Evolutionary conservation across 2,113 vertebrate species (phyloP).

Genomic region (Aplodontia rufa): DNA sequence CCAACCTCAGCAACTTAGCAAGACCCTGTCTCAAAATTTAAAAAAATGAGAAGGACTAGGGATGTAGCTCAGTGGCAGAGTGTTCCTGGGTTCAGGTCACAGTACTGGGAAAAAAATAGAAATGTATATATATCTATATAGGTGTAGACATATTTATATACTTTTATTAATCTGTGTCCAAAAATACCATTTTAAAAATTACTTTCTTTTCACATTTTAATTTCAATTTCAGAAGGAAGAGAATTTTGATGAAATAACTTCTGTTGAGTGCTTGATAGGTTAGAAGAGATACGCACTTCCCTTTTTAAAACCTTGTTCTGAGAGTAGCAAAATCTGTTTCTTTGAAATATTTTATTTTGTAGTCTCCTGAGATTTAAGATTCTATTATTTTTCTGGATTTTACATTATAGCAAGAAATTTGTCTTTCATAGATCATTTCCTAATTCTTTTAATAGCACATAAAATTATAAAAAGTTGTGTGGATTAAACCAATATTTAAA

Average conservation of each 20-base stretch:
- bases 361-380: conserved; percentile 7
- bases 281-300: neutral
- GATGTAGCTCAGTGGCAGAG: too few relatives aligned
- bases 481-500: conserved; percentile 31
- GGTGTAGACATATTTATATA: neutral
- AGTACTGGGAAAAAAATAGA: too few relatives aligned
- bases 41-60: too few relatives aligned
- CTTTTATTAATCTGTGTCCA: neutral
- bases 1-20: too few relatives aligned
- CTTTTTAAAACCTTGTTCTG: conserved; percentile 22
- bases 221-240: conserved; percentile 7
- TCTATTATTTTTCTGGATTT: conserved; percentile 45
- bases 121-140: too few relatives aligned
- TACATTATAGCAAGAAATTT: neutral
- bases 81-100: too few relatives aligned
- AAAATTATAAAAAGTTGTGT: neutral
- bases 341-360: neutral
- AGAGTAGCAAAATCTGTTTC: conserved; percentile 3
- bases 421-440: conserved; percentile 13
- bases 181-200: neutral
- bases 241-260: conserved; percentile 26
- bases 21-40: too few relatives aligned
- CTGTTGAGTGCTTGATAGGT: neutral
- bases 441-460: neutral
- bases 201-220: conserved; percentile 5